Evolutionary conservation across 1,140 invertebrate genomes (phyloP).

Genomic region (Dufourea novaeangliae): DNA sequence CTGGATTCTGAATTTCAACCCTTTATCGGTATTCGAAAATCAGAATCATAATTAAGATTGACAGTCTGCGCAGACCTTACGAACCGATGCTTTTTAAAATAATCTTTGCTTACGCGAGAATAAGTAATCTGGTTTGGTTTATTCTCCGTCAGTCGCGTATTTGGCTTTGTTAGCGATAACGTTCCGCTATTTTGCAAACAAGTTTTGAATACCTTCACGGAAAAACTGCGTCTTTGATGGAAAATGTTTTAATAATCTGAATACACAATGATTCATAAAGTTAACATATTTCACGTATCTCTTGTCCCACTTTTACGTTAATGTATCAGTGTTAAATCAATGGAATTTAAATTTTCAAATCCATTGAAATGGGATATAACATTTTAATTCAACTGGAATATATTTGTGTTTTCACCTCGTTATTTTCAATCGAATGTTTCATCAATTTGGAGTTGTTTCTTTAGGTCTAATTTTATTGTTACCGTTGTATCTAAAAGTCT

Average conservation of each 20-base stretch:
- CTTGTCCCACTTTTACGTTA: neutral
- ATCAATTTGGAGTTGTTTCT: conserved; percentile 32
- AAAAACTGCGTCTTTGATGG: neutral
- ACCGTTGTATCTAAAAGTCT: neutral
- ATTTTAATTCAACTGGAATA: neutral
- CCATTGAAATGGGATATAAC: too few species aligned
- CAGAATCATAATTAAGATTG: too few species aligned
- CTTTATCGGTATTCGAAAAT: too few species aligned
- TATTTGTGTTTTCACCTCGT: too few species aligned
- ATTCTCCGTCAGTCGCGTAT: neutral
- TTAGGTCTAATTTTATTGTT: neutral
- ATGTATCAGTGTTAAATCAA: too few species aligned
- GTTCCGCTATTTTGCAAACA: neutral
- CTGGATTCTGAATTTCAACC: too few species aligned
- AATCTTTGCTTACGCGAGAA: neutral
- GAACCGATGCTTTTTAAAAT: too few species aligned
- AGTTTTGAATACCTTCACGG: conserved; percentile 6
- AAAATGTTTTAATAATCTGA: too few species aligned
- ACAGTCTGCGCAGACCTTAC: too few species aligned
- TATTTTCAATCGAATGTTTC: too few species aligned
- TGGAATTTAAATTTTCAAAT: too few species aligned
- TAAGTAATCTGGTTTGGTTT: neutral
- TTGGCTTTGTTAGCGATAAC: neutral
- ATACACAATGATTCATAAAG: neutral
- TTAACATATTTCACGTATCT: neutral